Conservation (phyloP, 30 jellyfish, hydroid and myxozoan genomes). For the Haliclystus octoradiatus region DNA sequence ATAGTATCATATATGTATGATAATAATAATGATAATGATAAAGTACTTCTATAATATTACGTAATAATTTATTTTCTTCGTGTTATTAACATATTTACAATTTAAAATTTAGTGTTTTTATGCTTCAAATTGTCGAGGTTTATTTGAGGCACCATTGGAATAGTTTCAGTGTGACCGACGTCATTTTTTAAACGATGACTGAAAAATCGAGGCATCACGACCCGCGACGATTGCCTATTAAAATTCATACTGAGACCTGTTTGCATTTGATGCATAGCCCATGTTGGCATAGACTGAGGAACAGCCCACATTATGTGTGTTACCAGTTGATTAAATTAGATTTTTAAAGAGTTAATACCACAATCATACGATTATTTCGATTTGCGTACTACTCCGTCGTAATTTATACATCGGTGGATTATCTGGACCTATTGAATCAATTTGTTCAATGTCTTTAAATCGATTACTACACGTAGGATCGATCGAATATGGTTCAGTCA, state of each 20-base stretch:
- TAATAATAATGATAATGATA: too few relatives aligned
- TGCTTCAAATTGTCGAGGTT: background rate
- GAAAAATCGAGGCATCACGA: background rate
- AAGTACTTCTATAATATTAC: too few relatives aligned
- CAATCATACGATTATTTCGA: background rate
- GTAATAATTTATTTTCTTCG: too few relatives aligned
- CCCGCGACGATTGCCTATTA: background rate
- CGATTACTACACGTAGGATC: background rate
- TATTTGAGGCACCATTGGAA: background rate
- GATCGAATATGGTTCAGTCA: background rate
- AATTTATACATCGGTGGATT: background rate
- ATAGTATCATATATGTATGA: too few relatives aligned
- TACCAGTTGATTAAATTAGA: too few relatives aligned
- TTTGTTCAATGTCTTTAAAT: background rate
- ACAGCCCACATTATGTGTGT: too few relatives aligned
- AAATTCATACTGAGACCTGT: too few relatives aligned
- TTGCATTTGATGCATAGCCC: too few relatives aligned
- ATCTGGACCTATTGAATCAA: background rate
- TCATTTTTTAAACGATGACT: background rate
- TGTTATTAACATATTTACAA: background rate
- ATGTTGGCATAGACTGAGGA: too few relatives aligned
- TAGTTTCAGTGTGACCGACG: background rate
- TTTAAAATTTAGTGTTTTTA: too few relatives aligned
- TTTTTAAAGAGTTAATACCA: too few relatives aligned
- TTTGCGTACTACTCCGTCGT: background rate